phyloP scores from a whole-genome alignment of 2,797 vertebrate species.

The Leuciscus waleckii region DNA sequence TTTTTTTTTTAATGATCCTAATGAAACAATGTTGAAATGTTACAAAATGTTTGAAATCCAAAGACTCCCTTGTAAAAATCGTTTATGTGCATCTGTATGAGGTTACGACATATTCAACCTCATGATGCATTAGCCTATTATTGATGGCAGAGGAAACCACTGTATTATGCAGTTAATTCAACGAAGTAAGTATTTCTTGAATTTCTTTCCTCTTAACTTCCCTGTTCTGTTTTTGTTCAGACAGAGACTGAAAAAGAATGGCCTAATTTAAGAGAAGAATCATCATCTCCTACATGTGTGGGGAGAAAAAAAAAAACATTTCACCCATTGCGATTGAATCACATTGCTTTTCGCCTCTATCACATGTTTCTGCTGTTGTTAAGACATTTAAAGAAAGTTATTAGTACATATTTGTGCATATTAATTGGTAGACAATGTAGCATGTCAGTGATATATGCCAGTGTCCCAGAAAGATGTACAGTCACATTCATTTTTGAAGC shows the following conservation, averaged over 20 bases:
- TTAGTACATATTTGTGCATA: not conserved
- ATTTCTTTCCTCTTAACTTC: not conserved
- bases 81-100: not conserved
- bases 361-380: not conserved
- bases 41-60: not conserved
- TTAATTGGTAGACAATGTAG: not conserved
- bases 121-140: too few relatives aligned
- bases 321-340: not conserved
- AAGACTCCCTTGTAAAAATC: not conserved
- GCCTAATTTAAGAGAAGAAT: not conserved
- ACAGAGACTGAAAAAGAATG: not conserved
- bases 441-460: not conserved
- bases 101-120: not conserved
- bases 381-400: not conserved
- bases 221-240: not conserved
- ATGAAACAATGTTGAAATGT: not conserved
- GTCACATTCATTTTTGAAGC: not conserved
- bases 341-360: not conserved
- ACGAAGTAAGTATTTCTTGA: not conserved
- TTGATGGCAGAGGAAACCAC: not conserved
- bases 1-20: not conserved
- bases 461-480: not conserved
- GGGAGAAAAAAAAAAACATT: not conserved
- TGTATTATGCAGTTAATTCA: not conserved
- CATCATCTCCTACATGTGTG: not conserved